Evolutionary conservation across 2,888 invertebrate genomes (phyloP).

Genomic region (Limnephilus marmoratus): DNA sequence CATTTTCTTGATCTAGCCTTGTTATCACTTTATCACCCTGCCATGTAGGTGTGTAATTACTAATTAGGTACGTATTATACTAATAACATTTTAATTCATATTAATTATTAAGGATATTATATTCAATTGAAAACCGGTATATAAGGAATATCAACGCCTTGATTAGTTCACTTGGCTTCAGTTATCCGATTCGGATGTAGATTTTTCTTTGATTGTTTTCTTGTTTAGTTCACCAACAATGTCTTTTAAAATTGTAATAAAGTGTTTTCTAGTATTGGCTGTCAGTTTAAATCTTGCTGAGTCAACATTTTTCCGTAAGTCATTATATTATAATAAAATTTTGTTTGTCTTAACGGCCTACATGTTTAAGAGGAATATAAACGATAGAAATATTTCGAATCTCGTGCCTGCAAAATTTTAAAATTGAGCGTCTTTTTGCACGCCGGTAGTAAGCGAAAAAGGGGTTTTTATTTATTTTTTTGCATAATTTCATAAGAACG

Average conservation of each 20-base stretch:
- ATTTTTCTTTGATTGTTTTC: background rate
- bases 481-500: too few relatives aligned
- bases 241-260: background rate
- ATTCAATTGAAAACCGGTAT: background rate
- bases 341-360: background rate
- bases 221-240: background rate
- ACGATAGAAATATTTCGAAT: too few relatives aligned
- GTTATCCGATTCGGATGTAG: background rate
- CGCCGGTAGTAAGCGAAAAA: too few relatives aligned
- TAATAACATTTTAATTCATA: background rate
- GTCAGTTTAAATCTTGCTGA: background rate
- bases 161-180: background rate
- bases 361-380: too few relatives aligned
- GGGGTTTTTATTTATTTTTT: too few relatives aligned
- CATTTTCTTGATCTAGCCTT: too few relatives aligned
- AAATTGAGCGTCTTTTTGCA: too few relatives aligned
- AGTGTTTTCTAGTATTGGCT: background rate
- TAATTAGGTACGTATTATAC: too few relatives aligned
- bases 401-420: too few relatives aligned
- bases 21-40: too few relatives aligned
- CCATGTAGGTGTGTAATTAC: too few relatives aligned
- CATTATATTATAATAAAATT: background rate
- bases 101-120: background rate
- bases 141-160: background rate
- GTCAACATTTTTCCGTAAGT: background rate